Evolutionary conservation across 53 echinoderm and acorn worm species (phyloP).

Genomic region (Zoroaster sp.): DNA sequence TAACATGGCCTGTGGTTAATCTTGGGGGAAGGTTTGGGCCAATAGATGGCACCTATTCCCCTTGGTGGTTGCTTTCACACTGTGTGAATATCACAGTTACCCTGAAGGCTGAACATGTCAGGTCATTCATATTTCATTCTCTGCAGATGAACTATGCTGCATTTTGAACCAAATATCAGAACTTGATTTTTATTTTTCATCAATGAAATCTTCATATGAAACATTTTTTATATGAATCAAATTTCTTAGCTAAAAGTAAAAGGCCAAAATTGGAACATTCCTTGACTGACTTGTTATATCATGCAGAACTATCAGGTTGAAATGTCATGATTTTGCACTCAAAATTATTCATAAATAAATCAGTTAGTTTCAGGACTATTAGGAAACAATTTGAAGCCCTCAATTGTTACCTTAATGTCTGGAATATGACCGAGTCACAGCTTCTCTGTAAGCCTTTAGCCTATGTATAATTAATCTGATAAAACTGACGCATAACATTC

Average conservation of each 20-base stretch:
- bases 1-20: background rate
- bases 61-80: background rate
- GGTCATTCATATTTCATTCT: background rate
- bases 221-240: too few species aligned
- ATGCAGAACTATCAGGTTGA: too few species aligned
- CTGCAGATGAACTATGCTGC: too few species aligned
- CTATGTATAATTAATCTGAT: constrained; percentile 19
- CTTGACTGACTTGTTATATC: too few species aligned
- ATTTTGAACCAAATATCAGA: too few species aligned
- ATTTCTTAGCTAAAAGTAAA: too few species aligned
- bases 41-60: background rate
- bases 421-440: background rate
- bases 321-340: background rate
- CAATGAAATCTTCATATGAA: too few species aligned
- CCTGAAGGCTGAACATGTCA: background rate
- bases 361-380: background rate
- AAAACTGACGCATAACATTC: too few species aligned
- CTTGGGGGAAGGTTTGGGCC: background rate
- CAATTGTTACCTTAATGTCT: background rate
- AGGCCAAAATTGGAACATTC: background rate
- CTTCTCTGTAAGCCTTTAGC: background rate
- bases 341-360: background rate
- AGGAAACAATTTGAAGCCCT: background rate
- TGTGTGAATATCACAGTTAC: background rate
- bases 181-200: too few species aligned